Evolutionary conservation across 1,140 invertebrate genomes (phyloP).

Genomic region (Pachyrhynchus sulphureomaculatus): DNA sequence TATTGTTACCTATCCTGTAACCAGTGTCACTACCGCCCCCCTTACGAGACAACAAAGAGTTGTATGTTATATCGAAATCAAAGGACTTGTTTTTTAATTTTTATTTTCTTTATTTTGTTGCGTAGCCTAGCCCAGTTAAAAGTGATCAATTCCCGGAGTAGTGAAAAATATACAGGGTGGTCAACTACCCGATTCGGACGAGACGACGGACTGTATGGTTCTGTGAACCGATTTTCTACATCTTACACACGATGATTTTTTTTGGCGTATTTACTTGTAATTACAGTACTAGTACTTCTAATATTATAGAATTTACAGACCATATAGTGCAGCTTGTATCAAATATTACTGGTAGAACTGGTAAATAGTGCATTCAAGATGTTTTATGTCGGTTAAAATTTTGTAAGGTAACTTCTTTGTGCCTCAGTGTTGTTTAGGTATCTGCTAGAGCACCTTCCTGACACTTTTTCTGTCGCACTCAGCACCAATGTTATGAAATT

Average conservation of each 20-base stretch:
- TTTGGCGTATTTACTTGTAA: slow-evolving; percentile 10
- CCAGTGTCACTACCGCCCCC: neutral
- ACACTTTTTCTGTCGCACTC: too few species aligned
- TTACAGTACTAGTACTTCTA: too few species aligned
- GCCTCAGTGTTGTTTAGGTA: too few species aligned
- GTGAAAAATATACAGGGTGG: slow-evolving; percentile 38
- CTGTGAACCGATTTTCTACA: slow-evolving; percentile 45
- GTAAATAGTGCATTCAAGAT: too few species aligned
- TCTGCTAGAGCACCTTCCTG: too few species aligned
- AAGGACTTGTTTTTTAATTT: slow-evolving; percentile 1
- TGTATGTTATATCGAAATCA: neutral
- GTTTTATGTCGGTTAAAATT: too few species aligned
- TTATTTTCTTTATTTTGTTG: slow-evolving; percentile 6
- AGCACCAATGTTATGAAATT: too few species aligned
- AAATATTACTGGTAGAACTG: too few species aligned
- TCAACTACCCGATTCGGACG: slow-evolving; percentile 42
- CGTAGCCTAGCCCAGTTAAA: slow-evolving; percentile 1
- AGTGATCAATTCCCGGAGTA: slow-evolving; percentile 35
- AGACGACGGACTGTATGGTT: slow-evolving; percentile 45
- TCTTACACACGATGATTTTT: slow-evolving; percentile 8
- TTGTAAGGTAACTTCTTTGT: too few species aligned
- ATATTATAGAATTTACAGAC: too few species aligned
- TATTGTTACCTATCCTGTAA: too few species aligned
- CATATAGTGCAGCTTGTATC: too few species aligned
- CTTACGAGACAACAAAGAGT: neutral